phyloP scores from a whole-genome alignment of 2,113 vertebrate genomes.

The Stercorarius parasiticus region DNA sequence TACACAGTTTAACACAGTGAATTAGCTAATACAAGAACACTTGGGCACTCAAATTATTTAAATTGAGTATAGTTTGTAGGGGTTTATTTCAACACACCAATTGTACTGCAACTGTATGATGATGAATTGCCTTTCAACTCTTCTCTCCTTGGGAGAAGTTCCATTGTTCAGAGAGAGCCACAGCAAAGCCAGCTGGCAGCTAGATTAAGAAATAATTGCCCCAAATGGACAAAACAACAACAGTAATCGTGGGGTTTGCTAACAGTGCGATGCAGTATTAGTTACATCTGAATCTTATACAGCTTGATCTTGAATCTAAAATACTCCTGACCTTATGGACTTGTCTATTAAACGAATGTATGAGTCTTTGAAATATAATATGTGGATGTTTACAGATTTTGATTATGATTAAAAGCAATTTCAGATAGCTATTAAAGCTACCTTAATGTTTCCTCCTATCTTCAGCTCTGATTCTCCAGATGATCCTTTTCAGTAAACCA shows the following conservation, averaged over 20 bases:
- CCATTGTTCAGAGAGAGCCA: not conserved
- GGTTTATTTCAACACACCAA: not conserved
- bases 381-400: not conserved
- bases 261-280: not conserved
- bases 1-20: not conserved
- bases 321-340: not conserved
- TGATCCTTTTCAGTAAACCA: not conserved
- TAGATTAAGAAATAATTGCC: not conserved
- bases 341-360: not conserved
- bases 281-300: not conserved
- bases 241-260: not conserved
- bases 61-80: fast-evolving
- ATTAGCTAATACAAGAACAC: not conserved
- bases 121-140: not conserved
- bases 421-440: not conserved
- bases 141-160: not conserved
- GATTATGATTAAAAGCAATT: not conserved
- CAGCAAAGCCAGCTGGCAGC: not conserved
- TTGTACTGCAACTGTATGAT: not conserved
- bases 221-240: not conserved
- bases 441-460: not conserved
- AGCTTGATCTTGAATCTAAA: not conserved
- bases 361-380: not conserved
- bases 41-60: not conserved
- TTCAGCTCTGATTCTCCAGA: not conserved